These are phyloP conservation scores for Brachyhypopomus gauderio DNA, from an alignment of 2,113 vertebrate species.

Conservation along the genomic window DNA sequence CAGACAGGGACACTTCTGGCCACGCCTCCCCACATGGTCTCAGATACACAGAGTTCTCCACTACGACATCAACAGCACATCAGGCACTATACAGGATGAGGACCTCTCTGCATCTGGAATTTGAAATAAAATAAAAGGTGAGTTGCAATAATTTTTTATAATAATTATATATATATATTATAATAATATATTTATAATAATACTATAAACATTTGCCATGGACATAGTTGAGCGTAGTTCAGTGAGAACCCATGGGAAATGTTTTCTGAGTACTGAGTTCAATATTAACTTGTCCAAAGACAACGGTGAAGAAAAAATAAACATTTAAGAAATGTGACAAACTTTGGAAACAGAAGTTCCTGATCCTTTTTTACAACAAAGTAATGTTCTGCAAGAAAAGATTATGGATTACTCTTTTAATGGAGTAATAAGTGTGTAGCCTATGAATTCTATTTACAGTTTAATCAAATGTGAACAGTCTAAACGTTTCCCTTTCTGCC, in stretches of 20 bases:
- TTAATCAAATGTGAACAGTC: not conserved
- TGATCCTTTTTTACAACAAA: no score
- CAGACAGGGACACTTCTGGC: not conserved
- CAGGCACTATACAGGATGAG: not conserved
- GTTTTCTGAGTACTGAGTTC: no score
- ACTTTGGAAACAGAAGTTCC: no score
- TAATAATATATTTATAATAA: no score
- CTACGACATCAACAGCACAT: constrained; percentile 18
- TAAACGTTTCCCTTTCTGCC: not conserved
- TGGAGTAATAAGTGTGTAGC: not conserved
- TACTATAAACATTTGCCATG: no score
- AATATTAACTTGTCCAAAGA: not conserved
- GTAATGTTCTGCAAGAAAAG: no score
- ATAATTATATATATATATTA: no score
- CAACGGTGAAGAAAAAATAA: no score
- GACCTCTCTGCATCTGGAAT: not conserved
- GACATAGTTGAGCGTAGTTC: no score
- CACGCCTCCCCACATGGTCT: not conserved
- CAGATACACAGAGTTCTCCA: not conserved
- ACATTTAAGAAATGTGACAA: no score
- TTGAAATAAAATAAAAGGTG: constrained; percentile 18
- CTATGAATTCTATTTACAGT: not conserved
- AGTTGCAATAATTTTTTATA: constrained; percentile 18
- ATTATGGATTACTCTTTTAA: not conserved
- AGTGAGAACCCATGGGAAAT: not conserved